Evolutionary conservation across 2,888 invertebrate genomes (phyloP).

Genomic region (Tetheella fluctuosa): DNA sequence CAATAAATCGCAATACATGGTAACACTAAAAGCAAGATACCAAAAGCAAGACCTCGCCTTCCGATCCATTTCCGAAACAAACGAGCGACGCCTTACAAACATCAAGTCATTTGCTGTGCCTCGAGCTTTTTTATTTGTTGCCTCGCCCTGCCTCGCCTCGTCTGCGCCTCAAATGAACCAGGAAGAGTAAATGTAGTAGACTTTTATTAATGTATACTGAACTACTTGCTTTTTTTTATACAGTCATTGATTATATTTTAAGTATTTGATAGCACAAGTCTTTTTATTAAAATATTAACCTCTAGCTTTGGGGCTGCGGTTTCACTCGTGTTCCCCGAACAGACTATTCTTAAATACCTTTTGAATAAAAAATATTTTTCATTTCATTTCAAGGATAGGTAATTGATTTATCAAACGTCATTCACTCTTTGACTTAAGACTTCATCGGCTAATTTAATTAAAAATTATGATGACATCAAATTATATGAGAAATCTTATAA

Average conservation of each 20-base stretch:
- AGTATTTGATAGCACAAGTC: neutral
- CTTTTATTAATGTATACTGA: neutral
- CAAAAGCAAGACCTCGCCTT: slow-evolving; percentile 30
- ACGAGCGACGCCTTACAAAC: slow-evolving; percentile 49
- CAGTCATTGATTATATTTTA: neutral
- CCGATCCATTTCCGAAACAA: slow-evolving; percentile 59
- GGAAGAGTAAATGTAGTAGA: neutral
- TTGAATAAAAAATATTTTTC: too few relatives aligned
- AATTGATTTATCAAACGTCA: too few relatives aligned
- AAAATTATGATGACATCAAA: too few relatives aligned
- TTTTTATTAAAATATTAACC: too few relatives aligned
- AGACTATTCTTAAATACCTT: too few relatives aligned
- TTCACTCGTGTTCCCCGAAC: too few relatives aligned
- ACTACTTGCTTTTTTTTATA: neutral
- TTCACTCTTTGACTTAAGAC: too few relatives aligned
- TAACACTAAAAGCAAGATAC: slow-evolving; percentile 22
- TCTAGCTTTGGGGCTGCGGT: too few relatives aligned
- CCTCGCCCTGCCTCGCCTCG: slow-evolving; percentile 10
- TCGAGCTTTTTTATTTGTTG: slow-evolving; percentile 28
- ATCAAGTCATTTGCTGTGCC: slow-evolving; percentile 52
- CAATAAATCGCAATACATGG: neutral
- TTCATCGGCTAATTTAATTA: too few relatives aligned
- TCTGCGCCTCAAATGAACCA: slow-evolving; percentile 5
- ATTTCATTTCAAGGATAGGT: too few relatives aligned
- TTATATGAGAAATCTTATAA: too few relatives aligned